phyloP scores from a whole-genome alignment of 1,140 invertebrate genomes.

The Drosophila ogumai region DNA sequence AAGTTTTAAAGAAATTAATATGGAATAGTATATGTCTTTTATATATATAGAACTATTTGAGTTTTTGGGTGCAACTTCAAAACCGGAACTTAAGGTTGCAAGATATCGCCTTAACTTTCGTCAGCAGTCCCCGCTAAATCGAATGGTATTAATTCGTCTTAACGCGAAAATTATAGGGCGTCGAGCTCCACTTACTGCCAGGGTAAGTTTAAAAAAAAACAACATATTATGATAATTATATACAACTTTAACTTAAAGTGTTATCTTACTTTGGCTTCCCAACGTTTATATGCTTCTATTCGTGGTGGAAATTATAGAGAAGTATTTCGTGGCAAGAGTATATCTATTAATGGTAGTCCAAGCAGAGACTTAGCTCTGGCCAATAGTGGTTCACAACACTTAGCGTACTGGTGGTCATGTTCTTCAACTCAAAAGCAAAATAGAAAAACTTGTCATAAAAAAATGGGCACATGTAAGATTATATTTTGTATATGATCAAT shows the following conservation, averaged over 20 bases:
- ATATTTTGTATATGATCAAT: not conserved
- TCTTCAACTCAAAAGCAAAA: not conserved
- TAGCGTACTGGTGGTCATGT: slow-evolving; percentile 12
- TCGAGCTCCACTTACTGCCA: slow-evolving; percentile 32
- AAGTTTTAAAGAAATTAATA: slow-evolving; percentile 4
- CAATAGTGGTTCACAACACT: not conserved
- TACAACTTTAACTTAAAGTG: slow-evolving; percentile 19
- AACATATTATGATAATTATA: not conserved
- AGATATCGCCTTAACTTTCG: slow-evolving; percentile 34
- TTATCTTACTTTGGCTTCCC: slow-evolving; percentile 45
- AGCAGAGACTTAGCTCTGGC: slow-evolving; percentile 11
- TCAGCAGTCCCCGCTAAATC: slow-evolving; percentile 29
- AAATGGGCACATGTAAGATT: slow-evolving; percentile 40
- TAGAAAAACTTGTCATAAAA: slow-evolving; percentile 22
- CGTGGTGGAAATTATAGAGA: slow-evolving; percentile 37
- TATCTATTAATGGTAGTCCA: slow-evolving; percentile 8
- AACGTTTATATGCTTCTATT: slow-evolving; percentile 42
- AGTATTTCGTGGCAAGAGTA: slow-evolving; percentile 32
- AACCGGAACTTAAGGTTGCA: slow-evolving; percentile 39
- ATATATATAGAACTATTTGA: slow-evolving; percentile 30
- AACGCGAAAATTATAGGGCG: slow-evolving; percentile 49
- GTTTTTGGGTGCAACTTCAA: slow-evolving; percentile 40
- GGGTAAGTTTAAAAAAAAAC: slow-evolving; percentile 19
- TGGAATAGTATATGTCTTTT: too few species aligned
- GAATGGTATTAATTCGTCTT: slow-evolving; percentile 42